phyloP scores from a whole-genome alignment of 2,888 invertebrate species.

The Onchidella celtica region DNA sequence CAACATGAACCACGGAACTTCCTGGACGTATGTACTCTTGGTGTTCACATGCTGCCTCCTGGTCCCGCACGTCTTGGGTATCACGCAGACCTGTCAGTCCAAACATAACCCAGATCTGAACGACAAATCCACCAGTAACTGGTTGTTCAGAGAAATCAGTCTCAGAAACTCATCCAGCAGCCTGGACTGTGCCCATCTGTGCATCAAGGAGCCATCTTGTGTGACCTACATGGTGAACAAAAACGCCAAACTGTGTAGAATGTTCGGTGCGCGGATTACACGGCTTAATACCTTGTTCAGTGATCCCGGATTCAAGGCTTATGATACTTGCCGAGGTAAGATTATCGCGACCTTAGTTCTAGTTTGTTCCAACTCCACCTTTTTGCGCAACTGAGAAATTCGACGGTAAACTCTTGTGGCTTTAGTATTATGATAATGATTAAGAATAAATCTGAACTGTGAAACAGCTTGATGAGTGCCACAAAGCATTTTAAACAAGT shows the following conservation, averaged over 20 bases:
- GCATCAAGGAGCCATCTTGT: neutral
- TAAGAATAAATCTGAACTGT: too few species aligned
- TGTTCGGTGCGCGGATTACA: neutral
- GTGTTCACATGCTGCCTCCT: too few species aligned
- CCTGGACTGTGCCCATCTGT: neutral
- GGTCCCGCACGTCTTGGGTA: neutral
- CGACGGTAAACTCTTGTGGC: too few species aligned
- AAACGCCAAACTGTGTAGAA: neutral
- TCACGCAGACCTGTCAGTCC: neutral
- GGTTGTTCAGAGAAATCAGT: neutral
- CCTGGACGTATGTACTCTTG: too few species aligned
- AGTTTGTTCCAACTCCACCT: too few species aligned
- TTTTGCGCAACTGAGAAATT: too few species aligned
- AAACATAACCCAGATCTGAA: neutral
- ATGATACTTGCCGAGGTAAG: conserved; percentile 24
- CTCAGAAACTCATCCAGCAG: neutral
- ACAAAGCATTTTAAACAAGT: too few species aligned
- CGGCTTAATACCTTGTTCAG: neutral
- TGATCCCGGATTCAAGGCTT: neutral
- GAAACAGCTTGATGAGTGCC: too few species aligned
- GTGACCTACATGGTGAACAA: conserved; percentile 17
- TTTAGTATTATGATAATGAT: too few species aligned
- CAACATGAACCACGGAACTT: too few species aligned
- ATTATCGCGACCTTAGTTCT: too few species aligned
- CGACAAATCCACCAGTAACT: neutral